Evolutionary conservation across 2,113 vertebrate species (phyloP), one percentile per base, ranked within the genome.

Genomic region (Plecotus auritus): DNA sequence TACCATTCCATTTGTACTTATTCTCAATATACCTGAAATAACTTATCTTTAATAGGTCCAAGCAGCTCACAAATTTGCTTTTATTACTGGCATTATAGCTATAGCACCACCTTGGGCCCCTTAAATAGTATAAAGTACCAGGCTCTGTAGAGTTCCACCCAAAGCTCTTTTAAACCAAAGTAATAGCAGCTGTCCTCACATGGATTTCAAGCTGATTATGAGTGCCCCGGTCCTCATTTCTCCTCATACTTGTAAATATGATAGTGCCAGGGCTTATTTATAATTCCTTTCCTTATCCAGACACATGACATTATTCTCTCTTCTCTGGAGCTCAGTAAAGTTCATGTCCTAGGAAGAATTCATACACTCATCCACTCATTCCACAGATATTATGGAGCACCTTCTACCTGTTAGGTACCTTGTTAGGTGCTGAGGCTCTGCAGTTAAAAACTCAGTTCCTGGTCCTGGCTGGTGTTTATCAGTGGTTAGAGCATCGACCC

Each of bases 81-180:
- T 96, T 47, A 49, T 96, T 92, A 77, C 20, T 88, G 56, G 95
- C 35, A 56, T 81, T 40, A 69, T 7, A 92, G 12, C 10, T 70
- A 7, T 54, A 88, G 40, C 12, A 95, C 61, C 54, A 91, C 67
- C 32, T 82, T 92, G 77, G 76, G 67, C 7, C 42, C 81, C 92
- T 95, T 82, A 85, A 77, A 82, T 85, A 61, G 26, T 81, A 64
- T 90, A 92, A 77, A 42, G 6, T 78, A 9, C 22, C 40, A 54
- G 45, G 35, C 4, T 10, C 42, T 51, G 22, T 76, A 64, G 10
- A 83, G 47, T 51, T 88, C 61, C 26, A 69, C 13, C 81, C 30
- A 47, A 37, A 66, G 12, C 47, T 73, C 26, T 72, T 73, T 72
- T 92, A 81, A 92, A 18, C 9, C 30, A 76, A 88, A 81, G 17